Evolutionary conservation across 2,888 invertebrate genomes (phyloP).

Genomic region (Andricus curvator): DNA sequence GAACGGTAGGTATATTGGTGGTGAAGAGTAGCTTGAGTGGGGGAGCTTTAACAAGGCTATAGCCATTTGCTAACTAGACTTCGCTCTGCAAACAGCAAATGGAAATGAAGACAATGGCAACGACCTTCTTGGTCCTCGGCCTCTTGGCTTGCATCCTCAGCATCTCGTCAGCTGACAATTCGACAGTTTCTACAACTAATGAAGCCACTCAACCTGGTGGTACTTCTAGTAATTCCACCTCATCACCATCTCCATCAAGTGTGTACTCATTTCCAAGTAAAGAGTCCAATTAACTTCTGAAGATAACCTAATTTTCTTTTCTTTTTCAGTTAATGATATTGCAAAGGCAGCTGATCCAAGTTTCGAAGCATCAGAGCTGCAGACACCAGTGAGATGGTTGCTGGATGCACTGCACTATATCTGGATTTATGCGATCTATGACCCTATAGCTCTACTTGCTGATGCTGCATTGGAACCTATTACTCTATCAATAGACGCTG

Average conservation of each 20-base stretch:
- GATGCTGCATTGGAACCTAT: neutral
- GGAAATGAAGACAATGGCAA: neutral
- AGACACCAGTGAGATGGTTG: neutral
- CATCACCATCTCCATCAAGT: neutral
- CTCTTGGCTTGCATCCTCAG: constrained; percentile 5
- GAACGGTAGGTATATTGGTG: neutral
- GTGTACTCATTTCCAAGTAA: neutral
- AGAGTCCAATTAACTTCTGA: neutral
- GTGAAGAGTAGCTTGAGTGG: neutral
- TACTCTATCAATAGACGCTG: neutral
- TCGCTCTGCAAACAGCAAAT: constrained; percentile 12
- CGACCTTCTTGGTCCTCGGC: neutral
- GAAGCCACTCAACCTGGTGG: neutral
- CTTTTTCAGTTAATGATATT: neutral
- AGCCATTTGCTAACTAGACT: constrained; percentile 6
- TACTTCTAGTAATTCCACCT: too few relatives aligned
- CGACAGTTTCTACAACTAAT: neutral
- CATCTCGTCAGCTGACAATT: constrained; percentile 9
- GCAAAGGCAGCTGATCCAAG: neutral
- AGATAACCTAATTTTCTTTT: neutral
- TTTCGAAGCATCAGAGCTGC: neutral
- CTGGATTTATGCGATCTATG: neutral
- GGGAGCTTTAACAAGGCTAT: neutral
- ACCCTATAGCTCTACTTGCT: neutral
- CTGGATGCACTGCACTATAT: neutral